Percentiles rank a stretch among this genome's conserved stretches.
These are phyloP conservation scores for Spilogale gracilis DNA, from an alignment of 2,113 vertebrate genomes.

Conservation along the genomic window DNA sequence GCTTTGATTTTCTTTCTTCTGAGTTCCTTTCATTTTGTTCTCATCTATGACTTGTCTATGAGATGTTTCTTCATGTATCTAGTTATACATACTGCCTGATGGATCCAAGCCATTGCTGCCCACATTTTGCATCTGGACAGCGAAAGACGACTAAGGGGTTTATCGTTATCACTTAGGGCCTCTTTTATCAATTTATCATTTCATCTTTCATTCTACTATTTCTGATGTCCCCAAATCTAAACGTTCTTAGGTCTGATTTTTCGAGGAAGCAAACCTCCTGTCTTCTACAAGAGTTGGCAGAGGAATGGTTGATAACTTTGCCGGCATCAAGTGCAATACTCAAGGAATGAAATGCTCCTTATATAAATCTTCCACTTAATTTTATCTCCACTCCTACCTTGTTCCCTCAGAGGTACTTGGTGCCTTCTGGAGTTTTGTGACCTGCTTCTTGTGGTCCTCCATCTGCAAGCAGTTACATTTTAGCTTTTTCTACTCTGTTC, in stretches of 20 bases:
- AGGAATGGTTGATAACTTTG: fast-evolving
- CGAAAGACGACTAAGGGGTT: background rate
- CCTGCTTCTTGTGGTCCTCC: background rate
- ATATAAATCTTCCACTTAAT: background rate
- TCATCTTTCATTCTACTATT: background rate
- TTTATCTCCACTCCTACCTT: background rate
- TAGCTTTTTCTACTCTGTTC: background rate
- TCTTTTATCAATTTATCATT: background rate
- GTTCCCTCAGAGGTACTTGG: background rate
- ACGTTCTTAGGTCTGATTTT: background rate
- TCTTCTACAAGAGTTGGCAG: background rate
- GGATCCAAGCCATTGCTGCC: background rate
- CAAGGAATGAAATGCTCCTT: background rate
- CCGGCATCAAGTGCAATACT: fast-evolving
- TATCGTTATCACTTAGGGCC: background rate
- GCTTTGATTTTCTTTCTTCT: background rate
- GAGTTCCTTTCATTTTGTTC: background rate
- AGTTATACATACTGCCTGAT: fast-evolving
- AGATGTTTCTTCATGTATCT: background rate
- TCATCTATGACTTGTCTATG: background rate
- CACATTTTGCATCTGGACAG: background rate
- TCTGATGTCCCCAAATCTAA: background rate
- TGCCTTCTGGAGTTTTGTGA: background rate
- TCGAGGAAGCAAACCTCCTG: background rate
- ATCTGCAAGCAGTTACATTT: background rate